A percentile compares a stretch with the other conserved stretches of the same genome.
Conservation (phyloP, 2,113 vertebrate genomes). For the Gadus macrocephalus region DNA sequence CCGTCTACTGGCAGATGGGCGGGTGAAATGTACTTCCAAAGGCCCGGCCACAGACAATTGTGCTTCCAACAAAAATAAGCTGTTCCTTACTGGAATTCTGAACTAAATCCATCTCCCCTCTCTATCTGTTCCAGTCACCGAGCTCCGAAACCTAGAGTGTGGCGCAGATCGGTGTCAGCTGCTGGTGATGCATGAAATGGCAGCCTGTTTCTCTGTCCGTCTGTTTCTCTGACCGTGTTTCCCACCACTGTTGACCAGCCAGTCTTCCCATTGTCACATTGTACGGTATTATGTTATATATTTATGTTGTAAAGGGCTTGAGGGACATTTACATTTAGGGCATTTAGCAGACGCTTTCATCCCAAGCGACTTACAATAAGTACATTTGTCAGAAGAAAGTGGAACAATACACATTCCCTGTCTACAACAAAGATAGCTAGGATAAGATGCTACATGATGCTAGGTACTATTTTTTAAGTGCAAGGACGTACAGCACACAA, state of each 20-base stretch:
- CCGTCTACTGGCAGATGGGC: constrained; percentile 45
- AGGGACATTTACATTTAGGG: too few species aligned
- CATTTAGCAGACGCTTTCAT: too few species aligned
- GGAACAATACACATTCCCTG: too few species aligned
- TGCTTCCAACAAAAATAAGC: constrained; percentile 74
- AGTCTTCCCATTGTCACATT: constrained; percentile 14
- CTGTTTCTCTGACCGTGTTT: constrained; percentile 35
- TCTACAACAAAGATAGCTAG: too few species aligned
- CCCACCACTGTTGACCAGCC: constrained; percentile 36
- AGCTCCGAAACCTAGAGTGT: constrained; percentile 26
- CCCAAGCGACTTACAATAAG: too few species aligned
- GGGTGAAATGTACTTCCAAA: constrained; percentile 62
- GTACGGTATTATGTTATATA: too few species aligned
- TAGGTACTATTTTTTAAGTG: too few species aligned
- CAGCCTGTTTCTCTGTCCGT: constrained; percentile 32
- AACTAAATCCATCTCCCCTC: constrained; percentile 52
- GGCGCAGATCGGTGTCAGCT: constrained; percentile 22
- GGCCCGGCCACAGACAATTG: constrained; percentile 70
- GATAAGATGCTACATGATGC: too few species aligned
- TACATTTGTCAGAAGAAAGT: too few species aligned
- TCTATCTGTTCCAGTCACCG: constrained; percentile 52
- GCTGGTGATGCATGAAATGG: constrained; percentile 52
- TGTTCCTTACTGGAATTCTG: constrained; percentile 66
- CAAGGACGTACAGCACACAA: neutral
- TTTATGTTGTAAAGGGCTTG: too few species aligned